Percentiles rank a stretch among this genome's conserved stretches.
Conservation (phyloP, 2,113 vertebrate species). For the Columba livia region DNA sequence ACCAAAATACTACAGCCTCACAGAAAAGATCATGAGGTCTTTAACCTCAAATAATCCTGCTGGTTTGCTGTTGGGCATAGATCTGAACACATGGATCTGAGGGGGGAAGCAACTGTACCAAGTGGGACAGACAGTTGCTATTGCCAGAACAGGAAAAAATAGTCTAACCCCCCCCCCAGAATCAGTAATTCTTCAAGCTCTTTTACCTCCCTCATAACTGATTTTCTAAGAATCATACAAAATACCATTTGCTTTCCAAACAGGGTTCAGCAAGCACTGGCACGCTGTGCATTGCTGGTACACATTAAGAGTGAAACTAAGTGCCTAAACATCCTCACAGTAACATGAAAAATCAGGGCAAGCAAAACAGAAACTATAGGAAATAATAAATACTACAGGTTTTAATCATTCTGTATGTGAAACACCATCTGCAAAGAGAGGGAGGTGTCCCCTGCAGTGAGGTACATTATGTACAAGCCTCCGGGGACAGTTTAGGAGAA, state of each 20-base stretch:
- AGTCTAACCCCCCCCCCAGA: background rate
- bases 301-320: background rate
- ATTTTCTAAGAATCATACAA: background rate
- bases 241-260: background rate
- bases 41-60: background rate
- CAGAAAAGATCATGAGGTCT: background rate
- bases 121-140: background rate
- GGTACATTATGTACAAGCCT: fast-evolving
- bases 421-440: background rate
- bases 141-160: background rate
- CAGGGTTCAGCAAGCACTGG: background rate
- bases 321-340: background rate
- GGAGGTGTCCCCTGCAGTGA: background rate
- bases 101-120: background rate
- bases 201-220: background rate
- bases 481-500: background rate
- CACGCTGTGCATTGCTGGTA: fast-evolving
- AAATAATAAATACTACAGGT: background rate
- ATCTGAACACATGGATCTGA: background rate
- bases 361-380: background rate
- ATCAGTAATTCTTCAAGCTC: background rate
- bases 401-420: background rate
- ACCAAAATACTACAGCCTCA: background rate
- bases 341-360: background rate
- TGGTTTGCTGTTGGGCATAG: background rate